Conservation (phyloP, 2,888 invertebrate genomes). For the Thera britannica region DNA sequence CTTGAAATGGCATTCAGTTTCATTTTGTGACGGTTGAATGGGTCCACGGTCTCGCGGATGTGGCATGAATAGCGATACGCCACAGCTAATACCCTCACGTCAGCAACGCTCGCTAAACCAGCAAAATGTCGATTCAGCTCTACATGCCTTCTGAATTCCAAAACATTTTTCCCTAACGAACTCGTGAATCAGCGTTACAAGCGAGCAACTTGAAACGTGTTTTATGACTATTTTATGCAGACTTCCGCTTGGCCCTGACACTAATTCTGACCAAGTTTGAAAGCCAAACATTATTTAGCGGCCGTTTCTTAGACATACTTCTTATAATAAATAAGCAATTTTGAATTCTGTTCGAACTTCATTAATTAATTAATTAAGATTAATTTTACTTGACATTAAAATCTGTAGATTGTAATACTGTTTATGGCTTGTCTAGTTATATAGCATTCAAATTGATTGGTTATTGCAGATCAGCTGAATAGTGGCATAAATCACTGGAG, state of each 20-base stretch:
- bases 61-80: slow-evolving; percentile 58
- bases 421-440: slow-evolving; percentile 1
- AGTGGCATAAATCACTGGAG: slow-evolving; percentile 2
- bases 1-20: slow-evolving; percentile 73
- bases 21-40: slow-evolving; percentile 75
- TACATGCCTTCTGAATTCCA: slow-evolving; percentile 27
- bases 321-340: slow-evolving; percentile 23
- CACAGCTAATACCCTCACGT: slow-evolving; percentile 22
- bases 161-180: slow-evolving; percentile 29
- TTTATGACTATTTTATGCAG: slow-evolving; percentile 43
- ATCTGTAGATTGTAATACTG: slow-evolving; percentile 21
- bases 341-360: slow-evolving; percentile 14
- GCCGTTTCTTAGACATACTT: slow-evolving; percentile 24
- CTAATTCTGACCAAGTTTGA: slow-evolving; percentile 39
- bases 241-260: slow-evolving; percentile 43
- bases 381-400: slow-evolving; percentile 11
- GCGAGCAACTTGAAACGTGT: slow-evolving; percentile 34
- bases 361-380: slow-evolving; percentile 13
- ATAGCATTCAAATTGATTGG: slow-evolving; percentile 15
- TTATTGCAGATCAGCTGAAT: slow-evolving; percentile 13
- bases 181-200: slow-evolving; percentile 37
- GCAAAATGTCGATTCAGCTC: slow-evolving; percentile 35
- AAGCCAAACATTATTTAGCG: slow-evolving; percentile 28
- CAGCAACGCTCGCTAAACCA: slow-evolving; percentile 11
- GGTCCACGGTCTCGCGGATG: slow-evolving; percentile 60